Base-by-base conservation (phyloP, 2,113 vertebrate genomes). In the Bos indicus region DNA sequence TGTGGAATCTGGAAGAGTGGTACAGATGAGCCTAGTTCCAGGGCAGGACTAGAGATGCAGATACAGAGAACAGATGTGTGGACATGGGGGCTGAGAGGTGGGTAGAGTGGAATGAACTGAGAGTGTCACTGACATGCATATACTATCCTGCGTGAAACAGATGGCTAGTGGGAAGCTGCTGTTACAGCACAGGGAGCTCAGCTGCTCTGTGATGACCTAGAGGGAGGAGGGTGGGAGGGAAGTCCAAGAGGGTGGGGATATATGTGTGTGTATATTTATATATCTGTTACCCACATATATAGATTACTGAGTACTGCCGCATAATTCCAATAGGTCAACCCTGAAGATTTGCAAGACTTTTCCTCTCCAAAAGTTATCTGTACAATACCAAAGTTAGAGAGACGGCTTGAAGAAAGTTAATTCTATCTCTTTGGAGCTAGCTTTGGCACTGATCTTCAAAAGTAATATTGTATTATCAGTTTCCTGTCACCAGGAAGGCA, bases 381-480 rank as follows among this genome's bases (percentile, higher is more conserved):
- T 19, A 10, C 36, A 36, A 52, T 9, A 43, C 40, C n/a, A 7
- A 93, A 77, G 56, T 94, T 10, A 36, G 43, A 56, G 59, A 54
- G 92, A 23, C 3, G 2, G 7, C 89, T 91, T 12, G 2, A 82
- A 83, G 74, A 88, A 77, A 36, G 36, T 54, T 71, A 33, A 51
- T 90, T 84, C 15, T 67, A 86, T 74, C 48, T 96, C 86, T 97
- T 89, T 36, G 4, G 74, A 51, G 51, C 14, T 59, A 7, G 43
- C 57, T 94, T 92, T 60, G 56, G 85, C 83, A 88, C 82, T 8
- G 33, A 81, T 81, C 96, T 94, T 95, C 95, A 93, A 78, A 97
- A 92, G 51, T 40, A 15, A 64, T 19, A 13, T 40, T 56, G 85
- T 26, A 15, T 64, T 33, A 64, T 51, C 59, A 46, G 80, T 17